Evolutionary conservation across 2,113 vertebrate species (phyloP).

Genomic region (Hippocampus guttulatus): DNA sequence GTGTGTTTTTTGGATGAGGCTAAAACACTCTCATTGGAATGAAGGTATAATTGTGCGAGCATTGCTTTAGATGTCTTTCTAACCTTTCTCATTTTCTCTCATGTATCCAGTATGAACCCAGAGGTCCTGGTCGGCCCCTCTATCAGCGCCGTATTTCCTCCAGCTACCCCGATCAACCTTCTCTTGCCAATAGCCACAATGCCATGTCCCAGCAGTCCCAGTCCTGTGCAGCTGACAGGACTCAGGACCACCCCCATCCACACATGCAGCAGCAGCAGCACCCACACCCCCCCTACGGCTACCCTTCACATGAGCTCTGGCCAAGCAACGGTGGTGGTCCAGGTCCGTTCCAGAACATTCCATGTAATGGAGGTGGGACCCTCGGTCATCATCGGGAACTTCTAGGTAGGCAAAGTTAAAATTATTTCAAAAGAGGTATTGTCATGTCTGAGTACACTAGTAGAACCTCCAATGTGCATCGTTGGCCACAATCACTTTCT

Average conservation of each 20-base stretch:
- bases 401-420: slow-evolving; percentile 73
- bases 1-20: not conserved
- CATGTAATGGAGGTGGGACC: slow-evolving; percentile 91
- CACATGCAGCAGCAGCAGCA: slow-evolving; percentile 83
- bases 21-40: not conserved
- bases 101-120: slow-evolving; percentile 87
- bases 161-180: slow-evolving; percentile 77
- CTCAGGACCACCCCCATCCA: slow-evolving; percentile 80
- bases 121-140: slow-evolving; percentile 97
- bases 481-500: not conserved
- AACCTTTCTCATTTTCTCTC: not conserved
- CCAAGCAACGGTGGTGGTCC: slow-evolving; percentile 82
- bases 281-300: slow-evolving; percentile 76
- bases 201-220: slow-evolving; percentile 84
- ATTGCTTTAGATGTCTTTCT: not conserved
- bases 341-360: slow-evolving; percentile 91
- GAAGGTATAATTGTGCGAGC: not conserved
- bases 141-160: slow-evolving; percentile 98
- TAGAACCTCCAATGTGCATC: not conserved
- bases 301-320: slow-evolving; percentile 88
- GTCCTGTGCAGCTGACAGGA: slow-evolving; percentile 75
- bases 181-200: slow-evolving; percentile 61
- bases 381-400: slow-evolving; percentile 83
- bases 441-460: not conserved
- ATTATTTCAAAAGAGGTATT: not conserved